Percentiles rank a stretch among this genome's conserved stretches.
phyloP scores from a whole-genome alignment of 2,113 vertebrate genomes.

The Phocoena sinus region DNA sequence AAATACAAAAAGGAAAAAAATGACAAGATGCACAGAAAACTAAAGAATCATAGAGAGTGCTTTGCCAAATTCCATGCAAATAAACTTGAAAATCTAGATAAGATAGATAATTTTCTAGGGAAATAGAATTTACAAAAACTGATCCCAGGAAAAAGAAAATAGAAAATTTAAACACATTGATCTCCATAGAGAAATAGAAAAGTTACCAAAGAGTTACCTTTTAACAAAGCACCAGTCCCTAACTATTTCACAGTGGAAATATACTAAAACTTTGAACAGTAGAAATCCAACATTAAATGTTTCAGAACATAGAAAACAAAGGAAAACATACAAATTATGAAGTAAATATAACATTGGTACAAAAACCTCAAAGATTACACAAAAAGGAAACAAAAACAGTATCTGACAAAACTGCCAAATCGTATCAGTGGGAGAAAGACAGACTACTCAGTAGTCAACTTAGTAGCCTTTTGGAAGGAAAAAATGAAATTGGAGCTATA shows the following conservation, averaged over 20 bases:
- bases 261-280: background rate
- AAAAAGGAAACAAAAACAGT: background rate
- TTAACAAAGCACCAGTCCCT: background rate
- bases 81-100: background rate
- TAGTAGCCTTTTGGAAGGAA: background rate
- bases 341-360: background rate
- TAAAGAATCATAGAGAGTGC: background rate
- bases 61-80: background rate
- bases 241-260: background rate
- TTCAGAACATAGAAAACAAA: background rate
- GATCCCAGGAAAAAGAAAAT: background rate
- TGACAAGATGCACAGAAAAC: background rate
- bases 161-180: background rate
- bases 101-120: background rate
- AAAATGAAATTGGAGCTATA: background rate
- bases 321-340: background rate
- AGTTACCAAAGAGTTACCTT: background rate
- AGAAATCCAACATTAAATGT: background rate
- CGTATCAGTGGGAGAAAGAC: background rate
- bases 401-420: background rate
- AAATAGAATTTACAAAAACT: background rate
- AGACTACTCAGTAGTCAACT: background rate
- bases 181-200: background rate
- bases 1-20: background rate
- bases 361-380: background rate